phyloP scores from a whole-genome alignment of 2,888 invertebrate species.

The Tipula vernalis region DNA sequence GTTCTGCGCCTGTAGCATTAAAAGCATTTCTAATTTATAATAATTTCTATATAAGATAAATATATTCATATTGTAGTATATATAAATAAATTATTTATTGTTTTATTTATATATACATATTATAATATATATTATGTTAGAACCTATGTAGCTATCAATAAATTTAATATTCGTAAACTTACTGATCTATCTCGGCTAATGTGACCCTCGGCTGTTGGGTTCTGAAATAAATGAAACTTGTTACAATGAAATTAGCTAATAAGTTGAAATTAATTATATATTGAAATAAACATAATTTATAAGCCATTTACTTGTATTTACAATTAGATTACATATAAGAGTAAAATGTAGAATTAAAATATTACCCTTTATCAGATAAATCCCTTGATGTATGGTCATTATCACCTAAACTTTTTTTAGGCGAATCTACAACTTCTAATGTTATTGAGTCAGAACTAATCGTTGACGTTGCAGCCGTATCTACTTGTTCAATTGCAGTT shows the following conservation, averaged over 20 bases:
- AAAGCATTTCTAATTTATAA: conserved; percentile 12
- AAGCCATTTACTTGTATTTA: background rate
- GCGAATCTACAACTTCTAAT: conserved; percentile 7
- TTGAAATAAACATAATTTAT: background rate
- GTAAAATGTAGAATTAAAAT: background rate
- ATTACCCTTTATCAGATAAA: background rate
- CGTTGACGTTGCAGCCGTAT: background rate
- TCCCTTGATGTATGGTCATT: background rate
- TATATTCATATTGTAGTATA: background rate
- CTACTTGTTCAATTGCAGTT: background rate
- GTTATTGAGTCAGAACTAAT: background rate
- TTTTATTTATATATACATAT: background rate
- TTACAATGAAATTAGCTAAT: background rate
- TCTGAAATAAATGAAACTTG: background rate
- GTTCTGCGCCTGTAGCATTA: conserved; percentile 43
- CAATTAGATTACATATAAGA: background rate
- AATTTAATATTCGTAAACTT: background rate
- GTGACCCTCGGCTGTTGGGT: background rate
- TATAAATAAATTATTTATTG: background rate
- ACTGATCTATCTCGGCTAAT: background rate
- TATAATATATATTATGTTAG: background rate
- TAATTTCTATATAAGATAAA: background rate
- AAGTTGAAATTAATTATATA: background rate
- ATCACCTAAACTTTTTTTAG: background rate
- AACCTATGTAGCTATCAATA: background rate